Base-by-base conservation (phyloP, 2,797 vertebrate species). In the Odontamblyopus lacepedii region DNA sequence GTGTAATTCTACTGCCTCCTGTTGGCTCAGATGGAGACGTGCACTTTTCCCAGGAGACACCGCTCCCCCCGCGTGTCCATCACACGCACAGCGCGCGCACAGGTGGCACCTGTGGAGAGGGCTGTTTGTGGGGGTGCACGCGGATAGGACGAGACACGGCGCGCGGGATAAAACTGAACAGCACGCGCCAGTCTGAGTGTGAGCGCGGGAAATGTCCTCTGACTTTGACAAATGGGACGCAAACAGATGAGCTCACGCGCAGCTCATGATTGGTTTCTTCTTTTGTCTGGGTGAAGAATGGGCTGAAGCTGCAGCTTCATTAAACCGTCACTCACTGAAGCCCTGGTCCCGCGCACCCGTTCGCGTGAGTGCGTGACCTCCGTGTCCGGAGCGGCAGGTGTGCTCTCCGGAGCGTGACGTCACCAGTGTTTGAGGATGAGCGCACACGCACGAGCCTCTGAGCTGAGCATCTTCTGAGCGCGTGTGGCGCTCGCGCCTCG, bases 1-100 rank as follows among this genome's bases (percentile, higher is more conserved):
- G 72, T 78, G 79, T 87, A 77, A 88, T 88, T 78, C 78, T n/a
- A 23, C 23, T 27, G 79, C 81, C 71, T 38, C 62, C 67, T 26
- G 50, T 62, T 26, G 76, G 77, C 74, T 78, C 38, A 87, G 78
- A 89, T 59, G 80, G 83, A 89, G 79, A 75, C 83, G 82, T 79
- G 80, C 44, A 73, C 11, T 69, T 69, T 53, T 80, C 73, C 71
- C 77, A 41, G 51, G 74, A 83, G 79, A 85, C 74, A 79, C 76
- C 76, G 35, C 72, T 76, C 64, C 75, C 71, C 66, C 19, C 1
- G 19, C 53, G 18, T 1, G 18, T 55, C 53, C 19, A n/a, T 55
- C 53, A 23, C 44, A 48, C 44, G 44, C 44, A 48, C 44, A 48
- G 44, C 12, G 41, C 44, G 13, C 53, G 19, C 53, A 55, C 6